Evolutionary conservation across 1,140 invertebrate genomes (phyloP), one percentile per base, ranked within the genome.

Genomic region (Penaeus chinensis): DNA sequence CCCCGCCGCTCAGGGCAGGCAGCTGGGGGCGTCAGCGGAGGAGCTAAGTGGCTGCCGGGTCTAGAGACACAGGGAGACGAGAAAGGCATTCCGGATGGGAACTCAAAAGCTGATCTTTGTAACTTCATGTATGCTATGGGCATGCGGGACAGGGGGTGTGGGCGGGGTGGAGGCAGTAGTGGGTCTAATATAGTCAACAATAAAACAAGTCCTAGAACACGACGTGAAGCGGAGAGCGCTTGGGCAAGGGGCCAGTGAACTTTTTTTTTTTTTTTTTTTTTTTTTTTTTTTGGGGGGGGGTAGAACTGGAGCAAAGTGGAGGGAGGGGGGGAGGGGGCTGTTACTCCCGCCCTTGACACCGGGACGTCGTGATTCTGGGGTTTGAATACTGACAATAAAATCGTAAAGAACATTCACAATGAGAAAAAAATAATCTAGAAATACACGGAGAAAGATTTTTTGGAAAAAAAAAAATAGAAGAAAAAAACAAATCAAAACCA

Each of bases 111-210:
- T 54, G 54, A 54, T 54, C 54, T 54, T 54, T 54, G 54, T 54
- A 54, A 54, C 54, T 54, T 54, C 54, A 54, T 54, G 54, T 54
- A 62, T 62, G 60, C 27, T 54, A 60, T 32, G 11, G 37, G 83
- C 71, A 84, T 76, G 83, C 69, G 74, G 83, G 74, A 47, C 18
- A 54, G 83, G 69, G 60, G 69, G 54, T 32, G 69, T 27, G 42
- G 47, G 74, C 47, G 47, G n/a, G 71, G 74, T 47, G 83, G 27
- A 71, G 83, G 42, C 69, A 22, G 65, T n/a, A 24, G 65, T 22
- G 42, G 65, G 81, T 8, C 65, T 83, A 54, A 54, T 54, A 54
- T 54, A 54, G 54, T 54, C 54, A 54, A 54, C 54, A 54, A 54
- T 54, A 13, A 54, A 11, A 54, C 54, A 54, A 54, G 54, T 54